Evolutionary conservation across 2,888 invertebrate species (phyloP).

Genomic region (Baccha elongata): DNA sequence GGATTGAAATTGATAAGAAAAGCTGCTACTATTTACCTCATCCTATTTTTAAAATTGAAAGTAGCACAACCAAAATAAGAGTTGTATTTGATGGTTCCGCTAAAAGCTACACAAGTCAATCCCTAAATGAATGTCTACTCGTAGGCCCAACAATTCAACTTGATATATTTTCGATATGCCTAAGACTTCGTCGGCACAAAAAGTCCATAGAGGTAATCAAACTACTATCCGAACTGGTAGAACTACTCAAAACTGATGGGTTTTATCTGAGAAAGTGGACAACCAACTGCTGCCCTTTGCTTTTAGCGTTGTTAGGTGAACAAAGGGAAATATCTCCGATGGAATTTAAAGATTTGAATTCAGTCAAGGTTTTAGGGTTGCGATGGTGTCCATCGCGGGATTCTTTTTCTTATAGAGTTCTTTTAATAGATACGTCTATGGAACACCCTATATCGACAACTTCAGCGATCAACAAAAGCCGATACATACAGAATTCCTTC

Average conservation of each 20-base stretch:
- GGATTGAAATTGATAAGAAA: not conserved
- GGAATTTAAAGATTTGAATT: slow-evolving; percentile 3
- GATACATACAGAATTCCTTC: no score
- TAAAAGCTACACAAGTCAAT: no score
- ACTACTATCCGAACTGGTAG: not conserved
- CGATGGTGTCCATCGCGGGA: slow-evolving; percentile 56
- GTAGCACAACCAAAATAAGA: no score
- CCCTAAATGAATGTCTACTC: no score
- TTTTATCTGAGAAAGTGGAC: no score
- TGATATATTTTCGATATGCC: no score
- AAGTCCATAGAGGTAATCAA: slow-evolving; percentile 22
- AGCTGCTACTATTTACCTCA: slow-evolving; percentile 54
- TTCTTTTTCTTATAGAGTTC: slow-evolving; percentile 45
- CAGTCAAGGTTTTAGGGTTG: slow-evolving; percentile 34
- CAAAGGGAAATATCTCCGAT: slow-evolving; percentile 11
- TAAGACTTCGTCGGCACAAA: slow-evolving; percentile 37
- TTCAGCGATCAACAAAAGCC: no score
- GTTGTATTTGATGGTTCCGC: no score
- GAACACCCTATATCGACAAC: no score
- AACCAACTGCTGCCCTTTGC: slow-evolving; percentile 9
- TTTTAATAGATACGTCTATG: no score
- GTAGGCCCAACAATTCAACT: slow-evolving; percentile 43
- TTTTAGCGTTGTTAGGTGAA: not conserved
- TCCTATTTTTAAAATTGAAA: slow-evolving; percentile 49
- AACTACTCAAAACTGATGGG: not conserved